Conservation (phyloP, 2,797 vertebrate species). For the Tenualosa ilisha region DNA sequence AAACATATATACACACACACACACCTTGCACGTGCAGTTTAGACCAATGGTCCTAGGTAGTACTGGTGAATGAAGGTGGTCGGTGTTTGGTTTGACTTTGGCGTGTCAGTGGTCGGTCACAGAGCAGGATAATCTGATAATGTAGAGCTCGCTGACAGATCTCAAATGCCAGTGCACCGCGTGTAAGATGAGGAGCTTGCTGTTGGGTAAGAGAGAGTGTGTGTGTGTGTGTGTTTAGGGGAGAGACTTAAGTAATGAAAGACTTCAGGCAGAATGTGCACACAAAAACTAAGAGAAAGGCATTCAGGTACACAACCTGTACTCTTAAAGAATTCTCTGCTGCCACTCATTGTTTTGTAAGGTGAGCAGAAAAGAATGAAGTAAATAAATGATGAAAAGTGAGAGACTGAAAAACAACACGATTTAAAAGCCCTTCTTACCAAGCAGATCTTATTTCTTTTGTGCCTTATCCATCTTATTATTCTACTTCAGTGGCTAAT, state of each 20-base stretch:
- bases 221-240: conserved; percentile 26
- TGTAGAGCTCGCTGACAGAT: conserved; percentile 57
- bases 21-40: conserved; percentile 21
- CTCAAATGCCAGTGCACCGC: conserved; percentile 44
- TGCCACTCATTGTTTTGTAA: conserved; percentile 1
- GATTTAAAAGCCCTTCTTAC: conserved; percentile 12
- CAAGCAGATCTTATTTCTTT: not conserved
- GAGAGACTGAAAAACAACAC: conserved; percentile 4
- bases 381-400: conserved; percentile 3
- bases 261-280: not conserved
- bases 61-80: not conserved
- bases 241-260: not conserved
- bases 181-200: conserved; percentile 65
- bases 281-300: conserved; percentile 27
- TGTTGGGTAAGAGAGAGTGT: conserved; percentile 49
- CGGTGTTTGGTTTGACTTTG: not conserved
- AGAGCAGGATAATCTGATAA: conserved; percentile 64
- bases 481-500: not conserved
- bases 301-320: not conserved
- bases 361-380: not conserved
- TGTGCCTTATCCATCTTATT: conserved; percentile 11
- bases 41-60: not conserved
- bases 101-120: conserved; percentile 40
- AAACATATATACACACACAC: conserved; percentile 17
- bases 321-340: conserved; percentile 7